Evolutionary conservation across 2,888 invertebrate species (phyloP).

Genomic region (Meliscaeva auricollis): DNA sequence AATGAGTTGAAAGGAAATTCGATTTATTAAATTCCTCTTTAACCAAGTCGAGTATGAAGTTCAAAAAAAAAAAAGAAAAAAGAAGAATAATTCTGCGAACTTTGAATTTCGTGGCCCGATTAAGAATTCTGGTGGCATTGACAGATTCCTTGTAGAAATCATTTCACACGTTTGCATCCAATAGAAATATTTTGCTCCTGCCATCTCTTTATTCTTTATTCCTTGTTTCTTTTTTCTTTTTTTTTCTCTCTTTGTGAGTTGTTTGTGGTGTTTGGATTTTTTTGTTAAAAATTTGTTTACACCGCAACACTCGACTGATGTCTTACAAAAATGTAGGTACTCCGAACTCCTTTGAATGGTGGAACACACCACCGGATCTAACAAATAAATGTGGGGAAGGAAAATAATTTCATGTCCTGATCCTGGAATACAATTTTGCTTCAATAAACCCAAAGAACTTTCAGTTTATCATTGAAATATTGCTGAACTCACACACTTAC

Average conservation of each 20-base stretch:
- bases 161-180: constrained; percentile 35
- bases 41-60: constrained; percentile 6
- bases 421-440: constrained; percentile 7
- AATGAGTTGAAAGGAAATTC: constrained; percentile 33
- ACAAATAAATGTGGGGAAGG: neutral
- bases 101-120: constrained; percentile 37
- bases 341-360: neutral
- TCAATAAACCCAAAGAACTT: constrained; percentile 20
- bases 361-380: neutral
- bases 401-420: constrained; percentile 29
- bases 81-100: constrained; percentile 25
- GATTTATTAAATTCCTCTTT: constrained; percentile 27
- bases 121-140: constrained; percentile 37
- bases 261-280: neutral
- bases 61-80: neutral
- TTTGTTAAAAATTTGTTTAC: constrained; percentile 24
- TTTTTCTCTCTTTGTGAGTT: neutral
- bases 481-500: neutral
- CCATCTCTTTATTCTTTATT: no score
- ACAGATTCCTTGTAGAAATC: constrained; percentile 12
- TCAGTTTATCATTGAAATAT: constrained; percentile 15
- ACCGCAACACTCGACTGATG: constrained; percentile 6
- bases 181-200: no score
- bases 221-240: neutral
- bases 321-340: constrained; percentile 4